A percentile compares a stretch with the other conserved stretches of the same genome.
phyloP scores from a whole-genome alignment of 2,797 vertebrate genomes.

The Melanotaenia parkinsoni region DNA sequence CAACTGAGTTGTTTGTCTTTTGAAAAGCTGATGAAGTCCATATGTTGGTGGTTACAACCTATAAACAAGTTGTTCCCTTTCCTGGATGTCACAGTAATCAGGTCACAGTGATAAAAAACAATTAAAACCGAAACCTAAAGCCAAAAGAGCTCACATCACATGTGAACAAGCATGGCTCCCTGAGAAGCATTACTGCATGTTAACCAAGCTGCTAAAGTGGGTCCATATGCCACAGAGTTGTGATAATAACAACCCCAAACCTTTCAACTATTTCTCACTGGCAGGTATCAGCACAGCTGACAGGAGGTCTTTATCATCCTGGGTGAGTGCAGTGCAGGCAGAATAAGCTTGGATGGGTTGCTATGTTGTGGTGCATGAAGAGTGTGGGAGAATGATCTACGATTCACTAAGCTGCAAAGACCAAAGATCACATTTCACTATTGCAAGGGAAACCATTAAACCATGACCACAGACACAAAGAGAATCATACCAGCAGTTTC shows the following conservation, averaged over 20 bases:
- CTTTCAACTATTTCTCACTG: slow-evolving; percentile 48
- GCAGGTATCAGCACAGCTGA: slow-evolving; percentile 52
- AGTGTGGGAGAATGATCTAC: slow-evolving; percentile 77
- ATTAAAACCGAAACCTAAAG: not conserved
- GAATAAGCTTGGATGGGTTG: slow-evolving; percentile 39
- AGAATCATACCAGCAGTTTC: slow-evolving; percentile 66
- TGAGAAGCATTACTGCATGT: slow-evolving; percentile 33
- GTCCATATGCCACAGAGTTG: slow-evolving; percentile 44
- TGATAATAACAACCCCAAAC: slow-evolving; percentile 57
- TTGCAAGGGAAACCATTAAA: slow-evolving; percentile 77
- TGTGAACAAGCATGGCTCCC: slow-evolving; percentile 20
- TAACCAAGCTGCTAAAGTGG: slow-evolving; percentile 33
- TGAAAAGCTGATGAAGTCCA: slow-evolving; percentile 6
- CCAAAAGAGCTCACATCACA: slow-evolving; percentile 5
- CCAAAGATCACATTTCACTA: slow-evolving; percentile 78
- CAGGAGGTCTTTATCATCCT: slow-evolving; percentile 44
- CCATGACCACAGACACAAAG: slow-evolving; percentile 76
- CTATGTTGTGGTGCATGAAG: slow-evolving; percentile 43
- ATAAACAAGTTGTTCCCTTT: slow-evolving; percentile 23
- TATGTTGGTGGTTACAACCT: not conserved
- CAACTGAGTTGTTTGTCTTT: slow-evolving; percentile 24
- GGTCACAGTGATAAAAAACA: slow-evolving; percentile 3
- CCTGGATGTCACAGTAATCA: slow-evolving; percentile 25
- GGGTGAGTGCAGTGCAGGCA: slow-evolving; percentile 26
- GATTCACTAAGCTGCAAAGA: slow-evolving; percentile 70